These are phyloP conservation scores for Lordiphosa mommai DNA, from an alignment of 1,140 invertebrate genomes.

Conservation along the genomic window DNA sequence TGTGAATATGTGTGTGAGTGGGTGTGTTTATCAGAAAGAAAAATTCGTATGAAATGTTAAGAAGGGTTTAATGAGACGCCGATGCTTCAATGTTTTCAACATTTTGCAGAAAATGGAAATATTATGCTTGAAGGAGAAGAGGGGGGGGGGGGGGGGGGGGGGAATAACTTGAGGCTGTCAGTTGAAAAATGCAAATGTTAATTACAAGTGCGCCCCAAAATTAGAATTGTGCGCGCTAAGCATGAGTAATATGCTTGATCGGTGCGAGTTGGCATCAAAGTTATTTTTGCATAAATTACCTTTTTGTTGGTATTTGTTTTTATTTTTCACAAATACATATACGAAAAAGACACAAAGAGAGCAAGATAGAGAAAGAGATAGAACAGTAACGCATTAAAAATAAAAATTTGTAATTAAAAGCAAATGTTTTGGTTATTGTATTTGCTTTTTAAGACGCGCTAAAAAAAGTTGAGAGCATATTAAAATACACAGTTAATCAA, in stretches of 20 bases:
- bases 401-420: slow-evolving; percentile 24
- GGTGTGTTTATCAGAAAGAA: neutral
- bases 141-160: neutral
- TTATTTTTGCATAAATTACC: slow-evolving; percentile 56
- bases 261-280: slow-evolving; percentile 7
- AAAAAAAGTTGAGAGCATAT: slow-evolving; percentile 37
- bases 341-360: slow-evolving; percentile 29
- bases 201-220: slow-evolving; percentile 50
- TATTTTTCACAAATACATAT: slow-evolving; percentile 13
- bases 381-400: slow-evolving; percentile 36
- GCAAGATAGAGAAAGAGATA: slow-evolving; percentile 33
- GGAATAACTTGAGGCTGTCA: slow-evolving; percentile 9
- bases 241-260: slow-evolving; percentile 51
- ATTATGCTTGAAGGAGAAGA: slow-evolving; percentile 16
- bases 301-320: slow-evolving; percentile 52
- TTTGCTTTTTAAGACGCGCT: slow-evolving; percentile 39
- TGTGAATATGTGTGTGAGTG: slow-evolving; percentile 1
- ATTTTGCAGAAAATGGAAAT: slow-evolving; percentile 49
- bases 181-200: slow-evolving; percentile 68
- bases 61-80: slow-evolving; percentile 14
- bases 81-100: too few species aligned
- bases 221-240: slow-evolving; percentile 57
- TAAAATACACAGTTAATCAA: slow-evolving; percentile 20
- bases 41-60: slow-evolving; percentile 1
- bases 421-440: neutral